Conservation (phyloP, 2,797 vertebrate genomes). For the Callimico goeldii region DNA sequence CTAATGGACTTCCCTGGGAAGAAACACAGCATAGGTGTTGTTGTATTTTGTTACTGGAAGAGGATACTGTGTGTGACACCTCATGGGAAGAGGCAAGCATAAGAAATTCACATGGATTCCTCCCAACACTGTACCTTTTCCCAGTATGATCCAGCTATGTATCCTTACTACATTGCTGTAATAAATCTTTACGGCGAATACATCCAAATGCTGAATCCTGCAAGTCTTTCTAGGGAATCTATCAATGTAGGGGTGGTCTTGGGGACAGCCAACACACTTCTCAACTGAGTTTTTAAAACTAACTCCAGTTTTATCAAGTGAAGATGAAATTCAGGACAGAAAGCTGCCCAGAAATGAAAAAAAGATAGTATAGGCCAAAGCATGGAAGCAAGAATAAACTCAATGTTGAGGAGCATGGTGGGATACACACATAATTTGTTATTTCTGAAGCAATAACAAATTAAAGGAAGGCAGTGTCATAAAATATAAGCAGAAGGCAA, state of each 20-base stretch:
- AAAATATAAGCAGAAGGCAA: not conserved
- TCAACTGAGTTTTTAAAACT: not conserved
- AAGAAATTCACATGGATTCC: not conserved
- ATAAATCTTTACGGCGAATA: not conserved
- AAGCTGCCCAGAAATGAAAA: not conserved
- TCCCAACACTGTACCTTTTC: not conserved
- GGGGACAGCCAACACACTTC: not conserved
- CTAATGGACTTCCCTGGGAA: not conserved
- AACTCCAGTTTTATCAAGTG: not conserved
- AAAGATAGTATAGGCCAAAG: not conserved
- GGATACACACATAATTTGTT: not conserved
- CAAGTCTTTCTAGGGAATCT: not conserved
- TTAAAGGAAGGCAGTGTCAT: not conserved
- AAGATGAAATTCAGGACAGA: not conserved
- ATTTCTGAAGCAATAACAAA: not conserved
- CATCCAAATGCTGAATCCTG: not conserved
- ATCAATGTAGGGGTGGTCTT: not conserved
- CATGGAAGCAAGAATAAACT: not conserved
- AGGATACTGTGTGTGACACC: not conserved
- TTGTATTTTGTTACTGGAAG: not conserved
- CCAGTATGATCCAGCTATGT: not conserved
- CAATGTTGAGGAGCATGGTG: not conserved
- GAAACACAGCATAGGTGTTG: not conserved
- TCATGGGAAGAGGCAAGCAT: not conserved
- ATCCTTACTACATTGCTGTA: not conserved